Percentiles rank a stretch among this genome's conserved stretches.
These are phyloP conservation scores for Lithobates pipiens DNA, from an alignment of 2,797 vertebrate species.

Conservation along the genomic window DNA sequence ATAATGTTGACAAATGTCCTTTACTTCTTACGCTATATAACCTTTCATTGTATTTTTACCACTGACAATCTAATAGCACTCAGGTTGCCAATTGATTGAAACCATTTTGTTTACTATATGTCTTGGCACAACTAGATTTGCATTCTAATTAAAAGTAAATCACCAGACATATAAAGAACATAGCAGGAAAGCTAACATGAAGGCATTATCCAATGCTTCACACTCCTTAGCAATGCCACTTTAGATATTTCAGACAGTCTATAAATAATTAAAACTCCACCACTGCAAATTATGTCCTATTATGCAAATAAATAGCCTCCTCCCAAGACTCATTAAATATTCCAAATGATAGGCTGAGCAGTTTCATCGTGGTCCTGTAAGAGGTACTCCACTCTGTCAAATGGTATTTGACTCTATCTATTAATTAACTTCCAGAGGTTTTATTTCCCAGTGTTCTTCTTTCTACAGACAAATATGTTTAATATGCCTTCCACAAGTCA, in stretches of 20 bases:
- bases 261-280: constrained; percentile 84
- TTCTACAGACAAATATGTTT: constrained; percentile 80
- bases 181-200: constrained; percentile 77
- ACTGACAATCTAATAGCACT: constrained; percentile 64
- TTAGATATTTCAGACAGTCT: constrained; percentile 81
- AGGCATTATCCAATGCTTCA: constrained; percentile 80
- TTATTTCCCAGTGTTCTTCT: constrained; percentile 77
- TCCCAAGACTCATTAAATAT: constrained; percentile 80
- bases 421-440: constrained; percentile 77
- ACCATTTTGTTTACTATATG: constrained; percentile 73
- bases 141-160: constrained; percentile 79
- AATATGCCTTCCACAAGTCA: constrained; percentile 77
- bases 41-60: constrained; percentile 60
- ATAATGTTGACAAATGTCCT: no score
- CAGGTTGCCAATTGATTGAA: constrained; percentile 67
- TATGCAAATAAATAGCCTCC: constrained; percentile 86
- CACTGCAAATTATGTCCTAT: constrained; percentile 83
- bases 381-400: constrained; percentile 72
- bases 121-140: constrained; percentile 73
- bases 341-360: constrained; percentile 79
- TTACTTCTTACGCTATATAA: no score
- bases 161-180: constrained; percentile 78
- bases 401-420: constrained; percentile 73
- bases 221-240: constrained; percentile 79
- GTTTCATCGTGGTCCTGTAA: constrained; percentile 72